A percentile compares a stretch with the other conserved stretches of the same genome.
Evolutionary conservation across 2,797 vertebrate species (phyloP).

Genomic region (Triplophysa yarkandensis): DNA sequence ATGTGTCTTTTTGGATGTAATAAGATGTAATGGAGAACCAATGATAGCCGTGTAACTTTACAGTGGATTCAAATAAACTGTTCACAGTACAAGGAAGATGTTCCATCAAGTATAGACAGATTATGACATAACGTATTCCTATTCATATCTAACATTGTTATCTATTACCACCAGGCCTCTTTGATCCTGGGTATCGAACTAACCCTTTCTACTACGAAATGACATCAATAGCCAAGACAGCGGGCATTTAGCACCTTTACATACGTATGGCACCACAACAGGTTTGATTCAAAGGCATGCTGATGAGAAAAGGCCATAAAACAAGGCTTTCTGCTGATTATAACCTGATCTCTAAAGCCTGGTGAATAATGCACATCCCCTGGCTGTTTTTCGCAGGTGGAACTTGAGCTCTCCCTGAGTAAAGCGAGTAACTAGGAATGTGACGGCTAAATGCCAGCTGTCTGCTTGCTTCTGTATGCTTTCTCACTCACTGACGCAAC

Average conservation of each 20-base stretch:
- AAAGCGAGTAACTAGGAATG: conserved; percentile 73
- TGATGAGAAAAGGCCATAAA: conserved; percentile 65
- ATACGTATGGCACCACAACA: conserved; percentile 7
- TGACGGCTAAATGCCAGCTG: conserved; percentile 63
- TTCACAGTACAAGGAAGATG: neutral
- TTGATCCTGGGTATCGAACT: conserved; percentile 1
- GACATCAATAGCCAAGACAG: conserved; percentile 28
- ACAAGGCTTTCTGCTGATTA: conserved; percentile 74
- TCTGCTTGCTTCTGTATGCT: conserved; percentile 63
- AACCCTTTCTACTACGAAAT: neutral
- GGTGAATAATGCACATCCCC: conserved; percentile 82
- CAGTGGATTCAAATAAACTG: neutral
- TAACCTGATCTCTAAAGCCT: conserved; percentile 77
- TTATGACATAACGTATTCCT: conserved; percentile 1
- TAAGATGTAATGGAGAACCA: neutral
- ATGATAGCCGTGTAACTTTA: neutral
- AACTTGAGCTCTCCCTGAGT: conserved; percentile 78
- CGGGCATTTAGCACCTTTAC: conserved; percentile 34
- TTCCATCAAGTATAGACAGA: neutral
- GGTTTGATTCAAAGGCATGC: conserved; percentile 41
- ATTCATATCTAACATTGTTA: neutral
- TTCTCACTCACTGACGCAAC: conserved; percentile 54
- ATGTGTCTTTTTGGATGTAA: neutral
- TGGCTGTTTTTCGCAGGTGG: conserved; percentile 78
- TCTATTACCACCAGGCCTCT: neutral